Percentiles rank a stretch among this genome's conserved stretches.
phyloP scores from a whole-genome alignment of 2,888 invertebrate genomes.

The Lithophane semibrunnea region DNA sequence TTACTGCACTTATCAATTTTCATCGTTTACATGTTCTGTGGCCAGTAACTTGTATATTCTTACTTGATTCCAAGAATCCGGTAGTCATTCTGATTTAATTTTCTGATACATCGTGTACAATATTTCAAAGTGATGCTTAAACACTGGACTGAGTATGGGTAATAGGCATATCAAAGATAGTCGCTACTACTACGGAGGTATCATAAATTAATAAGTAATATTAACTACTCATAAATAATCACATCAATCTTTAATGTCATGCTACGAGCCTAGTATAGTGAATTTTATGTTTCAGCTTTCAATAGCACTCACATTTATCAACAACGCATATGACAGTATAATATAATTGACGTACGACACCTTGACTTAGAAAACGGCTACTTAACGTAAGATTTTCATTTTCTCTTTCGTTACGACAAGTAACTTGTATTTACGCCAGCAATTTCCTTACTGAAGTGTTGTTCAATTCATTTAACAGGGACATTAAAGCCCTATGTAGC shows the following conservation, averaged over 20 bases:
- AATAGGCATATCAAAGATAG: constrained; percentile 18
- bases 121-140: constrained; percentile 44
- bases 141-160: constrained; percentile 27
- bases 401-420: constrained; percentile 45
- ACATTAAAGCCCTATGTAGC: constrained; percentile 56
- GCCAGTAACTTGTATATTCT: constrained; percentile 65
- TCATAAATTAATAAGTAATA: constrained; percentile 29
- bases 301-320: constrained; percentile 6
- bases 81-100: constrained; percentile 66
- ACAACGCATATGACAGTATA: not conserved
- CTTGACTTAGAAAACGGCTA: constrained; percentile 1
- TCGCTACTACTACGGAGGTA: constrained; percentile 20
- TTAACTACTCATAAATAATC: constrained; percentile 1
- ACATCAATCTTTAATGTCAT: constrained; percentile 5
- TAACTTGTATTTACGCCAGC: constrained; percentile 33
- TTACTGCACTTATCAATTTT: constrained; percentile 71
- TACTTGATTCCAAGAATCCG: constrained; percentile 61
- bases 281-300: constrained; percentile 15
- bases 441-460: constrained; percentile 52
- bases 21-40: constrained; percentile 70
- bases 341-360: constrained; percentile 13
- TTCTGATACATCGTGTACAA: constrained; percentile 57
- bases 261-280: not conserved
- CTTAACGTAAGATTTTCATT: constrained; percentile 45
- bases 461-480: constrained; percentile 62